Evolutionary conservation across 2,113 vertebrate genomes (phyloP).

Genomic region (Chinchilla lanigera): DNA sequence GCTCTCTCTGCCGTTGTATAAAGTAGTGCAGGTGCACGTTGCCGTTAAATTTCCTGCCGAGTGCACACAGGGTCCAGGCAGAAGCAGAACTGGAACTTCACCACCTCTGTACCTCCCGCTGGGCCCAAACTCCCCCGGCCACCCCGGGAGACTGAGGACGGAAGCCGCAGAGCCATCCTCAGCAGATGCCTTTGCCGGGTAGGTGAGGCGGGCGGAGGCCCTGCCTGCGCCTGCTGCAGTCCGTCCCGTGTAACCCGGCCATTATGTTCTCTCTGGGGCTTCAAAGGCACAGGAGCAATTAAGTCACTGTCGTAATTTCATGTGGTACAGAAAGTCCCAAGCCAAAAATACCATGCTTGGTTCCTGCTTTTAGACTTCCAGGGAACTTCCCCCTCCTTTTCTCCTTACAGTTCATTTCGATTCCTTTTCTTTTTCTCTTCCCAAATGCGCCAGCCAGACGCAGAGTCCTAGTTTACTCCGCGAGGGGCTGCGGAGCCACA

Average conservation of each 20-base stretch:
- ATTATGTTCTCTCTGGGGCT: constrained; percentile 49
- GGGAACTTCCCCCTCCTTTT: constrained; percentile 58
- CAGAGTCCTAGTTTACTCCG: constrained; percentile 35
- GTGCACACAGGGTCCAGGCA: background rate
- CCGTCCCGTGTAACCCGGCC: constrained; percentile 55
- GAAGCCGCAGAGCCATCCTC: background rate
- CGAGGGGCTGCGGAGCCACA: background rate
- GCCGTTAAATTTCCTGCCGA: background rate
- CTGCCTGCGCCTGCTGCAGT: constrained; percentile 40
- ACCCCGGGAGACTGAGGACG: background rate
- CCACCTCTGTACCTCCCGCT: background rate
- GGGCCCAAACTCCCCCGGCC: background rate
- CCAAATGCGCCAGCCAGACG: background rate
- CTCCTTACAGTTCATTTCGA: background rate
- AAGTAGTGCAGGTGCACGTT: background rate
- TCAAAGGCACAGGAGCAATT: constrained; percentile 68
- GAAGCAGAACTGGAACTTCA: background rate
- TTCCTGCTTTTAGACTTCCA: constrained; percentile 79
- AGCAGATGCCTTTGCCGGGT: background rate
- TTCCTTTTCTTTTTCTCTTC: constrained; percentile 57
- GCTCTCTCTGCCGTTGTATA: background rate
- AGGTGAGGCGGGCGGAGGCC: constrained; percentile 60
- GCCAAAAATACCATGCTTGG: constrained; percentile 60
- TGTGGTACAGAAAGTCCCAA: constrained; percentile 34
- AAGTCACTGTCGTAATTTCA: constrained; percentile 73